Evolutionary conservation across 1,140 invertebrate species (phyloP), one percentile per base, ranked within the genome.

Genomic region (Portunus trituberculatus): DNA sequence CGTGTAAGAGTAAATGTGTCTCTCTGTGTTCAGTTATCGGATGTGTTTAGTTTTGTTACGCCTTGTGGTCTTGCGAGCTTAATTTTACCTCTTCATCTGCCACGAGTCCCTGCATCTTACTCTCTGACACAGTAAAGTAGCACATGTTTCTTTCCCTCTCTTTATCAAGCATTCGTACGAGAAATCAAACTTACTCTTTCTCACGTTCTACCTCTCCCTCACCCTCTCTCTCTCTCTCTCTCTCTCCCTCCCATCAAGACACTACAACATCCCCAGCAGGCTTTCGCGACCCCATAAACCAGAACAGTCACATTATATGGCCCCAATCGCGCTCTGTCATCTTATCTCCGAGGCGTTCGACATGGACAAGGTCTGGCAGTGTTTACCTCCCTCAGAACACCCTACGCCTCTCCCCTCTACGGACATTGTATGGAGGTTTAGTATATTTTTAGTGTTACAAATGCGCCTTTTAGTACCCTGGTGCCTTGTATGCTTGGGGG

Each of bases 301-400:
- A 76, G 67, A 76, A n/a, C 67, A 76, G 67, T 76, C 67, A 76
- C 67, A 76, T 76, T 76, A 76, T 16, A 76, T 76, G 67, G 20
- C 8, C 67, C 67, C 67, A 76, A 76, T 76, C 67, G 67, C 67
- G 8, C 67, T 76, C 67, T n/a, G 67, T 76, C 67, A 76, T 76
- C 8, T 76, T 76, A 76, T 76, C 25, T 76, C 20, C 20, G 20
- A 7, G 67, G n/a, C 20, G 67, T n/a, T 76, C 25, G 67, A 76
- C 67, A 76, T n/a, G 67, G n/a, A 76, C 20, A 20, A n/a, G 25
- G 67, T 76, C 67, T 25, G 67, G 20, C 67, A n/a, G 16, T 25
- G 67, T 76, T 76, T 76, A 76, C 67, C 67, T n/a, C 67, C 67
- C 25, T n/a, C 67, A 76, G 20, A n/a, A 76, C 52, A 76, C 67